Base-by-base conservation (phyloP, 2,797 vertebrate species). In the Numenius phaeopus region DNA sequence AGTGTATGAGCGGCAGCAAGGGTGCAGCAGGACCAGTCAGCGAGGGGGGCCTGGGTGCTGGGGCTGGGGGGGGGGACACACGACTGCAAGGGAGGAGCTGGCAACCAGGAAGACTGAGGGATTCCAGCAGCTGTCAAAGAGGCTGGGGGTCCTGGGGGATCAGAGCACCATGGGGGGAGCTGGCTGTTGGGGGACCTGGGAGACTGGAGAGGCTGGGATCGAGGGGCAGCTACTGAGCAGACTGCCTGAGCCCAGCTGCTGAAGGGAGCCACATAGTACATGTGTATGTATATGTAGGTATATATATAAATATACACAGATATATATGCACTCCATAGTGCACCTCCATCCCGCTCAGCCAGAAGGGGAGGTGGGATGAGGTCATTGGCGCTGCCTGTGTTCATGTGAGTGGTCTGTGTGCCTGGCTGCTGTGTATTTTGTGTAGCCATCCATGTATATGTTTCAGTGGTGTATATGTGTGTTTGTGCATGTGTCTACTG, bases 1-100 rank as follows among this genome's bases (percentile, higher is more conserved):
- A 75, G 26, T 29, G 27, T 54, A 30, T 54, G 27, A 54, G 39
- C 1, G 1, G 39, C n/a, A 47, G n/a, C 1, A 2, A 83, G 55
- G 62, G 11, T 47, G 55, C 34, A 55, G 69, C 78, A 3, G 1
- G 32, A 58, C 32, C 59, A 19, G 30, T 34, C 2, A 2, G 17
- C 1, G 1, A 27, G 17, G 18, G 29, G 21, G 23, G 11, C 7
- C 50, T 30, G 16, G 8, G 39, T 5, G 6, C 4, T 0, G 32
- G n/a, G 30, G 16, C 16, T 6, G 14, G 29, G 52, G 39, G 39
- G 39, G 39, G 39, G 39, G 39, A 39, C 10, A 37, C 34, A 37
- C 34, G 39, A 49, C 22, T 58, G 50, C 5, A 0, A 49, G 44
- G 26, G 44, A 65, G 11, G 26, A 61, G 29, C 3, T 0, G 10